Conservation (phyloP, 2,888 invertebrate genomes). For the Orchestes rusci region DNA sequence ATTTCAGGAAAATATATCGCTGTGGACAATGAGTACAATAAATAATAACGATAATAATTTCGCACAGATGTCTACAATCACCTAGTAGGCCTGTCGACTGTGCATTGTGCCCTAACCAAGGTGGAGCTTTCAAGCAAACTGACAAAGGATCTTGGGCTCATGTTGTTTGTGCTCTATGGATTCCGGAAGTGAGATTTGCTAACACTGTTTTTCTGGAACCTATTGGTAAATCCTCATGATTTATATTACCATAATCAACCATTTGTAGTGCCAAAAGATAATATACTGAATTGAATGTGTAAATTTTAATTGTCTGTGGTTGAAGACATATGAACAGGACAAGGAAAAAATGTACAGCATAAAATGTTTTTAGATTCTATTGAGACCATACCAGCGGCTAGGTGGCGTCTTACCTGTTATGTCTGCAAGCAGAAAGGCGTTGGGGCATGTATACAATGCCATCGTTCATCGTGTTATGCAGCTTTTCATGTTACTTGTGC, state of each 20-base stretch:
- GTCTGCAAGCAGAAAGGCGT: constrained; percentile 90
- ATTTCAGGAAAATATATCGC: too few species aligned
- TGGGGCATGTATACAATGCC: constrained; percentile 98
- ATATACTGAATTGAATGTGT: too few species aligned
- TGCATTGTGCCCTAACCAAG: constrained; percentile 95
- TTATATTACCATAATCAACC: too few species aligned
- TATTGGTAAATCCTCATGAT: constrained; percentile 56
- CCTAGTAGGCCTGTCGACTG: constrained; percentile 95
- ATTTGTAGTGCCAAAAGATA: too few species aligned
- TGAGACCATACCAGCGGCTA: constrained; percentile 88
- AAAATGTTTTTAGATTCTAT: constrained; percentile 65
- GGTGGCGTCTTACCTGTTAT: constrained; percentile 95
- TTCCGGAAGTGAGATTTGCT: constrained; percentile 96
- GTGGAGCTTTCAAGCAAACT: constrained; percentile 98
- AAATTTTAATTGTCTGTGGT: too few species aligned
- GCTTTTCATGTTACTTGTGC: constrained; percentile 99
- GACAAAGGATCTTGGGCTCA: constrained; percentile 96
- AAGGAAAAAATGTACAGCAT: not conserved
- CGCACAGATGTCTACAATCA: constrained; percentile 86
- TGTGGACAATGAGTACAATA: too few species aligned
- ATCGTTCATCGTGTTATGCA: constrained; percentile 91
- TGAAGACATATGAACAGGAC: too few species aligned
- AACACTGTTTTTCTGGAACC: constrained; percentile 98
- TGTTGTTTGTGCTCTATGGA: constrained; percentile 98
- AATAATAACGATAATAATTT: too few species aligned